A percentile compares a stretch with the other conserved stretches of the same genome.
Conservation (phyloP, 2,113 vertebrate genomes). For the Takifugu flavidus region DNA sequence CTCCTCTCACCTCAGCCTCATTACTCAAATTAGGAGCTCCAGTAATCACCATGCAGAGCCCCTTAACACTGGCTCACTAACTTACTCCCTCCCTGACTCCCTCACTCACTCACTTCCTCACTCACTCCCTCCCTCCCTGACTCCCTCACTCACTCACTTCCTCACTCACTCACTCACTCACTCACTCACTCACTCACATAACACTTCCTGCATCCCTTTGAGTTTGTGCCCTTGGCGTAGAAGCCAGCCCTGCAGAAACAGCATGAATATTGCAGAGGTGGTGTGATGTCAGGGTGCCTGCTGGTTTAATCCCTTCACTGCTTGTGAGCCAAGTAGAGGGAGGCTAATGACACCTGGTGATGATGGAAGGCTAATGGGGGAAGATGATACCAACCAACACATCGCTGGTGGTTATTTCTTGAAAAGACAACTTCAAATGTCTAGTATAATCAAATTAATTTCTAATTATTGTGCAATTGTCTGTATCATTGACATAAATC, state of each 20-base stretch:
- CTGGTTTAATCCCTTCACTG: slow-evolving; percentile 40
- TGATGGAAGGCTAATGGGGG: slow-evolving; percentile 21
- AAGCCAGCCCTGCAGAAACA: slow-evolving; percentile 41
- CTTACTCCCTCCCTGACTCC: not conserved
- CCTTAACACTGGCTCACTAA: slow-evolving; percentile 42
- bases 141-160: too few species aligned
- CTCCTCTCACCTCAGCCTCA: slow-evolving; percentile 62
- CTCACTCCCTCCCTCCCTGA: too few species aligned
- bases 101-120: slow-evolving; percentile 20
- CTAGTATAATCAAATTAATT: not conserved
- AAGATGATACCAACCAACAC: not conserved
- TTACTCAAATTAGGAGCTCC: slow-evolving; percentile 71
- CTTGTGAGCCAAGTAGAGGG: slow-evolving; percentile 39
- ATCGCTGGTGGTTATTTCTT: not conserved
- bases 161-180: too few species aligned
- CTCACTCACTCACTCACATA: slow-evolving; percentile 45
- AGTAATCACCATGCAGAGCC: slow-evolving; percentile 59
- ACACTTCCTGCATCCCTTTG: slow-evolving; percentile 49
- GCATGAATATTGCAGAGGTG: slow-evolving; percentile 68
- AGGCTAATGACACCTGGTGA: slow-evolving; percentile 51
- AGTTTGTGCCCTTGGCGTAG: slow-evolving; percentile 62
- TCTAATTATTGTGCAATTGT: not conserved
- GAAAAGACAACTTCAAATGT: not conserved
- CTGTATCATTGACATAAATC: not conserved
- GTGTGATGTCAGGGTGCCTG: slow-evolving; percentile 53